Evolutionary conservation across 2,113 vertebrate genomes (phyloP).

Genomic region (Cyprinodon tularosa): DNA sequence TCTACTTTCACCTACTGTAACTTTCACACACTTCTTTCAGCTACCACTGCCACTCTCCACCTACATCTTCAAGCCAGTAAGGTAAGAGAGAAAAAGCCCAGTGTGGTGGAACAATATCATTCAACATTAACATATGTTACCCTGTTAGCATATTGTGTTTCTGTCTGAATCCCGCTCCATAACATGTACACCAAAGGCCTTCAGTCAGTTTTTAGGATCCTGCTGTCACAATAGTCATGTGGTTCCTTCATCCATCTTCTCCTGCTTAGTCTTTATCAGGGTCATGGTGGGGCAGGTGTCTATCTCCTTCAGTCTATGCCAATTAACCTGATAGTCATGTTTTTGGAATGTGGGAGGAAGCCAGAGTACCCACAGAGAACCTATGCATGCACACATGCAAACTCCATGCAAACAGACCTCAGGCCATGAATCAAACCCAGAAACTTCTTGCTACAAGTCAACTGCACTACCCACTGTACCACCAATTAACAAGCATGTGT

Average conservation of each 20-base stretch:
- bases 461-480: too few relatives aligned
- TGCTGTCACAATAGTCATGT: not conserved
- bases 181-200: not conserved
- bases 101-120: not conserved
- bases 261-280: too few relatives aligned
- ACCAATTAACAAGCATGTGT: too few relatives aligned
- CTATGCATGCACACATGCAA: too few relatives aligned
- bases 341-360: not conserved
- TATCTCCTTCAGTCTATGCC: too few relatives aligned
- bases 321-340: not conserved
- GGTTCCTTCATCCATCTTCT: too few relatives aligned
- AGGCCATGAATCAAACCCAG: too few relatives aligned
- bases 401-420: too few relatives aligned
- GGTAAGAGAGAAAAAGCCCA: not conserved
- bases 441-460: too few relatives aligned
- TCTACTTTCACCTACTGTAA: slow-evolving; percentile 3
- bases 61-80: slow-evolving; percentile 19
- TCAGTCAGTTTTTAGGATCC: rapidly evolving
- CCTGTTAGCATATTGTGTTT: not conserved
- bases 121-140: not conserved
- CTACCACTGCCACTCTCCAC: slow-evolving; percentile 40
- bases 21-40: slow-evolving; percentile 40
- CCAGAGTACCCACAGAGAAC: not conserved
- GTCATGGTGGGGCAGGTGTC: too few relatives aligned
- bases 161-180: not conserved